Percentiles rank a stretch among this genome's conserved stretches.
These are phyloP conservation scores for Mactra quadrangularis DNA, from an alignment of 1,140 invertebrate genomes.

Conservation along the genomic window DNA sequence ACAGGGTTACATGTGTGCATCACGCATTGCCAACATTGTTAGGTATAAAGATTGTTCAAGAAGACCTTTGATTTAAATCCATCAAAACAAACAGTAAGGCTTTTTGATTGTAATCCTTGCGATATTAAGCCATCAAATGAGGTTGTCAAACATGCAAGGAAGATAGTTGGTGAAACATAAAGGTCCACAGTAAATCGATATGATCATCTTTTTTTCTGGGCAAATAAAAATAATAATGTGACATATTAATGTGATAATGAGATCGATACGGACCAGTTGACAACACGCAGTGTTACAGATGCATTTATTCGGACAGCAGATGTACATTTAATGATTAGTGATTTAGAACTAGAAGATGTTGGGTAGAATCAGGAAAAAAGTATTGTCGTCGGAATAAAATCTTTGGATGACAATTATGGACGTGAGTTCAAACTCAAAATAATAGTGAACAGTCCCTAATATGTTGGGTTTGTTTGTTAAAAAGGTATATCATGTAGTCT, in stretches of 20 bases:
- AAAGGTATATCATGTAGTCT: not conserved
- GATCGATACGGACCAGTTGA: not conserved
- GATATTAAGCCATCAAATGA: not conserved
- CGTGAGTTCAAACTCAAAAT: conserved; percentile 13
- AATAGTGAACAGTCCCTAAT: not conserved
- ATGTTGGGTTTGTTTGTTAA: not conserved
- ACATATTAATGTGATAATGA: not conserved
- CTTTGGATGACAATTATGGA: not conserved
- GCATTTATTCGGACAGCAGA: not conserved
- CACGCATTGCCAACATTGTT: not conserved
- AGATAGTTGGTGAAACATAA: conserved; percentile 24
- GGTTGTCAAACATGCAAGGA: not conserved
- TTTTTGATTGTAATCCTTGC: conserved; percentile 10
- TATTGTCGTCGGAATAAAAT: not conserved
- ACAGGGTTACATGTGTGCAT: not conserved
- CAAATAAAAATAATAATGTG: not conserved
- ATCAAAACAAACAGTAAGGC: not conserved
- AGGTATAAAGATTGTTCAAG: not conserved
- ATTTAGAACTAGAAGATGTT: conserved; percentile 15
- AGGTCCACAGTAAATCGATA: conserved; percentile 16
- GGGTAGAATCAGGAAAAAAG: not conserved
- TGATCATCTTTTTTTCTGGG: conserved; percentile 42
- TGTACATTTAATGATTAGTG: not conserved
- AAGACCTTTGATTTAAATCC: not conserved
- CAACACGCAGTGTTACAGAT: not conserved